Conservation (phyloP, 2,888 invertebrate species). For the Erpobdella octoculata region DNA sequence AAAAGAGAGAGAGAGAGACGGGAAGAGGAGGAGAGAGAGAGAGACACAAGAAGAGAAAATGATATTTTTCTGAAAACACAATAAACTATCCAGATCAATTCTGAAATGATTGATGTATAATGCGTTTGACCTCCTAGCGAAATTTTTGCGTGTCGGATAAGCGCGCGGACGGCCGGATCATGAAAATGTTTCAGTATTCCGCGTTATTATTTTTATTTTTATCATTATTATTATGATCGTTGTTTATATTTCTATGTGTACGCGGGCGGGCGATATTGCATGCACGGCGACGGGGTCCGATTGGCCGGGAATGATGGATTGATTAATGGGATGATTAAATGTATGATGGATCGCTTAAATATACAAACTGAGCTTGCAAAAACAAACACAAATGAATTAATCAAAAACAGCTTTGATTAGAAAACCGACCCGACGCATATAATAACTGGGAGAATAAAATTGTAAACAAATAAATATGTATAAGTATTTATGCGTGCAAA, state of each 20-base stretch:
- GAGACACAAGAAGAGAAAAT: not conserved
- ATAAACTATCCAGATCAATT: slow-evolving; percentile 16
- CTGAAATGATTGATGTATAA: slow-evolving; percentile 23
- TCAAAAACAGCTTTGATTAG: slow-evolving; percentile 21
- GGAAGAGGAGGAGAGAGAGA: not conserved
- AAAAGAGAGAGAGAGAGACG: not conserved
- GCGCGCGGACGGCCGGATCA: slow-evolving; percentile 5
- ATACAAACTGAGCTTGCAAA: slow-evolving; percentile 16
- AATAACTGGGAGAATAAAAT: too few species aligned
- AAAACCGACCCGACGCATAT: not conserved
- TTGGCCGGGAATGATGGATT: slow-evolving; percentile 24
- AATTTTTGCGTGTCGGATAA: slow-evolving; percentile 19
- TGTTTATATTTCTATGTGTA: slow-evolving; percentile 6
- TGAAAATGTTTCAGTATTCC: slow-evolving; percentile 7
- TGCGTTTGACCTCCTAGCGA: slow-evolving; percentile 23
- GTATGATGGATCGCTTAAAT: slow-evolving; percentile 22
- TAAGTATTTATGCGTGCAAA: too few species aligned
- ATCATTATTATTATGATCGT: too few species aligned
- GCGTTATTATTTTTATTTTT: slow-evolving; percentile 1
- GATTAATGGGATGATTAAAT: slow-evolving; percentile 27
- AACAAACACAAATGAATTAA: slow-evolving; percentile 23
- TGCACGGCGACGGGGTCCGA: not conserved
- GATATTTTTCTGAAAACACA: slow-evolving; percentile 7
- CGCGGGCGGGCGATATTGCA: slow-evolving; percentile 3
- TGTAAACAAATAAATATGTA: too few species aligned